Base-by-base conservation (phyloP, 2,888 invertebrate genomes). In the Drosophila demipolita region DNA sequence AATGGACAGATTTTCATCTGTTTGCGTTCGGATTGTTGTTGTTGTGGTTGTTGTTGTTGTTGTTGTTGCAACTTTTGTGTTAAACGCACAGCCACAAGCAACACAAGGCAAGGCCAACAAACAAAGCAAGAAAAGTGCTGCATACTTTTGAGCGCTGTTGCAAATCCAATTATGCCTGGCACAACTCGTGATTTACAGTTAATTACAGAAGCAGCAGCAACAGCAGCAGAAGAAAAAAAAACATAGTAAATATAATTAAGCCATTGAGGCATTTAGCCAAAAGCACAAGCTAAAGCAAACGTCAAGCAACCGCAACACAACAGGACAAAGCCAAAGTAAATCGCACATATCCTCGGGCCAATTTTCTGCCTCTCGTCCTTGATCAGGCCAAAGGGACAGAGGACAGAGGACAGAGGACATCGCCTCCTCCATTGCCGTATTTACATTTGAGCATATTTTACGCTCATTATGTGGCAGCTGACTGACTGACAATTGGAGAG, bases 181-280 rank as follows among this genome's bases (percentile, higher is more conserved):
- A 63, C 26, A 66, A 63, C 60, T 74, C 49, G 64, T 73, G 69
- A 80, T 82, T 85, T 65, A 76, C 63, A 58, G 69, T 67, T 82
- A 83, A 83, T 73, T 83, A 80, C 76, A 68, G 53, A 65, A 49
- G 29, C 49, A 48, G 45, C 20, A 42, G 6, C 26, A 49, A 3
- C 3, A 49, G 17, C 29, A 49, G 17, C 3, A n/a, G 11, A 6
- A 50, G 29, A 20, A 15, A 49, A 26, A 52, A 38, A 48, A 60
- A n/a, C 29, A 5, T 8, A 58, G 53, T 42, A 69, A 75, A 82
- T 70, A 75, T 75, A 85, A 85, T 85, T 87, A 89, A 89, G 74
- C 73, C 76, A 75, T 74, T 82, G 69, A 71, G 62, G 59, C 74
- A 57, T 73, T 87, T 83, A 66, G 66, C 23, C 52, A 68, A 65